Evolutionary conservation across 2,888 invertebrate genomes (phyloP).

Genomic region (Pomacea canaliculata): DNA sequence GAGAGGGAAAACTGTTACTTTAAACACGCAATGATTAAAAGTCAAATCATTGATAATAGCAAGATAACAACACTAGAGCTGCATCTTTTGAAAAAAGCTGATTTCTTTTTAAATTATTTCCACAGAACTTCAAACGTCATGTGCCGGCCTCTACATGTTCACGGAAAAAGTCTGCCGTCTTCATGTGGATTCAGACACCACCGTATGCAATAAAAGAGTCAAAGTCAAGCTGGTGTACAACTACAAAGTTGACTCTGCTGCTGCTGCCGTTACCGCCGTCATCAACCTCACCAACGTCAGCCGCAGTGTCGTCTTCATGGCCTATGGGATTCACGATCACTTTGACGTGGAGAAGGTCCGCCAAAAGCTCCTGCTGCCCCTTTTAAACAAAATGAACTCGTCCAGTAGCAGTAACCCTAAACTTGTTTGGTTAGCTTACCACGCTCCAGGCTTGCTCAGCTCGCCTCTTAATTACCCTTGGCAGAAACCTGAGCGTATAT

Average conservation of each 20-base stretch:
- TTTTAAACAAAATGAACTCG: background rate
- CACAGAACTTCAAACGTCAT: conserved; percentile 17
- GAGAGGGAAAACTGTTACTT: no score
- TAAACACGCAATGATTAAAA: no score
- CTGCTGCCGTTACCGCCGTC: conserved; percentile 6
- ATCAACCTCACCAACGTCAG: conserved; percentile 4
- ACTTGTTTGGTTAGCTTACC: conserved; percentile 30
- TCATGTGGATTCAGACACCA: conserved; percentile 8
- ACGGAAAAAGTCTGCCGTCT: conserved; percentile 26
- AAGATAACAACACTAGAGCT: no score
- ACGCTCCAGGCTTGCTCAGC: conserved; percentile 35
- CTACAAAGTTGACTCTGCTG: background rate
- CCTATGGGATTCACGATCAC: conserved; percentile 31
- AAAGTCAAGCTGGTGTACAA: conserved; percentile 24
- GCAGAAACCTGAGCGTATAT: conserved; percentile 24
- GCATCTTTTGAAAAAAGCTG: no score
- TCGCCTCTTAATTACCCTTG: conserved; percentile 21
- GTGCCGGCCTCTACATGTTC: conserved; percentile 27
- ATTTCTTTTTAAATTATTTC: no score
- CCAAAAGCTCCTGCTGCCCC: conserved; percentile 9
- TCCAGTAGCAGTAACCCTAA: conserved; percentile 22
- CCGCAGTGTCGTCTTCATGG: conserved; percentile 29
- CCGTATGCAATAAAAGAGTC: background rate
- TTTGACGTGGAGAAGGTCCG: conserved; percentile 16
- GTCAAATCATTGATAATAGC: no score